Conservation (phyloP, 2,888 invertebrate genomes). For the Deilephila porcellus region DNA sequence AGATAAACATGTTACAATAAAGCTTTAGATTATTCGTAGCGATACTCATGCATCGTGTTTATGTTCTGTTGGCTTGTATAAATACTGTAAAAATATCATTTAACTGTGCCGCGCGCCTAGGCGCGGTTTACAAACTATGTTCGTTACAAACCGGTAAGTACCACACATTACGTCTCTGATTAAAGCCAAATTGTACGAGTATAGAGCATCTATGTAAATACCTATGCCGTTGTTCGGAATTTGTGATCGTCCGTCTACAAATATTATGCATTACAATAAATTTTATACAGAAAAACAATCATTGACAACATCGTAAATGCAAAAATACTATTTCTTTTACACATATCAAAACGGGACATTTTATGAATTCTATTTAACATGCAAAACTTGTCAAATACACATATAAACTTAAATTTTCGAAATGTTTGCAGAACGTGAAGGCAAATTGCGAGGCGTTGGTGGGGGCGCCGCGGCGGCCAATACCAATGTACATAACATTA, state of each 20-base stretch:
- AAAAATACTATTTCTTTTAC: constrained; percentile 47
- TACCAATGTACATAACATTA: constrained; percentile 31
- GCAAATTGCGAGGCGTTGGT: constrained; percentile 43
- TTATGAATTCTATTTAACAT: constrained; percentile 38
- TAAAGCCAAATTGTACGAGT: constrained; percentile 59
- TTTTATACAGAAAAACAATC: constrained; percentile 35
- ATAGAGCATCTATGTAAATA: constrained; percentile 31
- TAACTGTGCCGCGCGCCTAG: neutral
- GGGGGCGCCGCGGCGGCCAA: constrained; percentile 31
- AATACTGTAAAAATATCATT: constrained; percentile 56
- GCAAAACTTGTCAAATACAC: constrained; percentile 28
- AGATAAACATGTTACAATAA: constrained; percentile 79
- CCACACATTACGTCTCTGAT: constrained; percentile 50
- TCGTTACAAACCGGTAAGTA: constrained; percentile 44
- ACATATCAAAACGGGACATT: constrained; percentile 35
- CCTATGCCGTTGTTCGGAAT: constrained; percentile 21
- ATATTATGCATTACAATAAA: constrained; percentile 61
- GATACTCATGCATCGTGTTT: constrained; percentile 61
- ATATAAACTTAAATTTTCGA: constrained; percentile 46
- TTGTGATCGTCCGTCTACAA: constrained; percentile 42
- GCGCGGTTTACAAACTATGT: neutral
- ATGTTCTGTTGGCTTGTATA: constrained; percentile 58
- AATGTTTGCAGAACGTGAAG: constrained; percentile 47
- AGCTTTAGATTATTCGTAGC: constrained; percentile 71
- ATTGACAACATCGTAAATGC: constrained; percentile 57